phyloP scores from a whole-genome alignment of 2,888 invertebrate species.

The Geophilus truncorum region DNA sequence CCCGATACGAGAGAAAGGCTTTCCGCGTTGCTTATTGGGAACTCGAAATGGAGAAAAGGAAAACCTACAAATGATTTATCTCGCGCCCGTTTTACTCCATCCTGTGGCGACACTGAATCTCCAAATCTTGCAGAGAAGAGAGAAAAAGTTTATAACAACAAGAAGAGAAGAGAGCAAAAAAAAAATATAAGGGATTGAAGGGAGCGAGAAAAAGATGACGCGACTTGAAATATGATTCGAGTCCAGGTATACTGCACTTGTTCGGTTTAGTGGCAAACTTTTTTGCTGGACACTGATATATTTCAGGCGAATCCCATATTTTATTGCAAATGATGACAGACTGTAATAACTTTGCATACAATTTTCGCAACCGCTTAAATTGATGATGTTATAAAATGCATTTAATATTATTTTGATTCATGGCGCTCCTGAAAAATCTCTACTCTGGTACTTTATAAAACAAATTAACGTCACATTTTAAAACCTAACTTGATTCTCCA shows the following conservation, averaged over 20 bases:
- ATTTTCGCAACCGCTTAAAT: constrained; percentile 7
- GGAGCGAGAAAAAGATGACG: background rate
- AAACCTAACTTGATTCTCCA: background rate
- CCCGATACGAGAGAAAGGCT: constrained; percentile 12
- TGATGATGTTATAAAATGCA: constrained; percentile 23
- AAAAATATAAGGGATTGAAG: background rate
- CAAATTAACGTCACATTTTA: constrained; percentile 11
- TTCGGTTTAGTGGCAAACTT: background rate
- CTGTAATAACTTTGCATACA: constrained; percentile 23
- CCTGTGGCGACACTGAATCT: constrained; percentile 14
- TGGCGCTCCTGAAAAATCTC: background rate
- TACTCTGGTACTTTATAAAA: constrained; percentile 14
- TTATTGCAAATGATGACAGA: constrained; percentile 21
- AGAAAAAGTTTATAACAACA: constrained; percentile 15
- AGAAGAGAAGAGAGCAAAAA: background rate
- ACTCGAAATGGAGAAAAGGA: background rate
- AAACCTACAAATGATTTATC: constrained; percentile 27
- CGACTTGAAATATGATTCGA: background rate
- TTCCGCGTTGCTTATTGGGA: constrained; percentile 17
- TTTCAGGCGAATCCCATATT: constrained; percentile 8
- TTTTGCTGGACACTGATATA: constrained; percentile 17
- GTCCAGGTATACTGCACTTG: background rate
- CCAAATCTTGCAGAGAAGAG: background rate
- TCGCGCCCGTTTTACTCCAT: background rate
- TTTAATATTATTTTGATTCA: constrained; percentile 24